A percentile compares a stretch with the other conserved stretches of the same genome.
These are phyloP conservation scores for Cossypha polioptera DNA, from an alignment of 2,797 vertebrate species.

Conservation along the genomic window DNA sequence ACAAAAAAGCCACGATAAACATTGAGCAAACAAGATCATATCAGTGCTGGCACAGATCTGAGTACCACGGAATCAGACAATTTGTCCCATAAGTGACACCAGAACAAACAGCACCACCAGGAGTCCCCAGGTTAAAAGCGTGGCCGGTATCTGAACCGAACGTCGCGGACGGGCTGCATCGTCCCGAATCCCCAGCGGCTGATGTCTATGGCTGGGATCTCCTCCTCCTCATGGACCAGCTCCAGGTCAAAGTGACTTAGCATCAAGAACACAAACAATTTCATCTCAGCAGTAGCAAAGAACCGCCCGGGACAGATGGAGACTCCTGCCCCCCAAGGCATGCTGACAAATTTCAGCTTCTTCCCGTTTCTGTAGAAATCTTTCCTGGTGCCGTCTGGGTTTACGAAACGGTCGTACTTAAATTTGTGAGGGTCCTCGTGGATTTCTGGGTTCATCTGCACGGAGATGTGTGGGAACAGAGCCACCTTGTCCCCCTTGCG, in stretches of 20 bases:
- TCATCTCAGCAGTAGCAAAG: conserved; percentile 87
- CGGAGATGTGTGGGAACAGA: conserved; percentile 82
- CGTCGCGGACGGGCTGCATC: conserved; percentile 80
- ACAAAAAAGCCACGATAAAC: neutral
- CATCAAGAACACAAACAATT: conserved; percentile 89
- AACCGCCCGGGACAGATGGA: conserved; percentile 89
- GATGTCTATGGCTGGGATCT: conserved; percentile 77
- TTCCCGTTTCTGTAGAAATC: conserved; percentile 86
- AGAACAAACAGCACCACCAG: rapidly evolving
- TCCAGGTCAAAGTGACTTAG: conserved; percentile 87
- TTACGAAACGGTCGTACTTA: conserved; percentile 87
- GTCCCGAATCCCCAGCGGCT: conserved; percentile 86
- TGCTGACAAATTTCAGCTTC: conserved; percentile 84
- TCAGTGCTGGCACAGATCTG: rapidly evolving
- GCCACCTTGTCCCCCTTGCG: conserved; percentile 85
- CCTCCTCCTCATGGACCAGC: conserved; percentile 75
- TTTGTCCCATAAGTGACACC: neutral
- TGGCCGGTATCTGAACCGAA: conserved; percentile 83
- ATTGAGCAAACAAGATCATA: neutral
- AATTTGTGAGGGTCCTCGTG: conserved; percentile 84
- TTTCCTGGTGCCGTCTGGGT: conserved; percentile 79
- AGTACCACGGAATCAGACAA: rapidly evolving
- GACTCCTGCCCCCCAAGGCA: conserved; percentile 90
- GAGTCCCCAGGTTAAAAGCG: conserved; percentile 11
- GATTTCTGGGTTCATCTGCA: conserved; percentile 87